phyloP scores from a whole-genome alignment of 2,113 vertebrate species.

The Pogonocichla stellata region DNA sequence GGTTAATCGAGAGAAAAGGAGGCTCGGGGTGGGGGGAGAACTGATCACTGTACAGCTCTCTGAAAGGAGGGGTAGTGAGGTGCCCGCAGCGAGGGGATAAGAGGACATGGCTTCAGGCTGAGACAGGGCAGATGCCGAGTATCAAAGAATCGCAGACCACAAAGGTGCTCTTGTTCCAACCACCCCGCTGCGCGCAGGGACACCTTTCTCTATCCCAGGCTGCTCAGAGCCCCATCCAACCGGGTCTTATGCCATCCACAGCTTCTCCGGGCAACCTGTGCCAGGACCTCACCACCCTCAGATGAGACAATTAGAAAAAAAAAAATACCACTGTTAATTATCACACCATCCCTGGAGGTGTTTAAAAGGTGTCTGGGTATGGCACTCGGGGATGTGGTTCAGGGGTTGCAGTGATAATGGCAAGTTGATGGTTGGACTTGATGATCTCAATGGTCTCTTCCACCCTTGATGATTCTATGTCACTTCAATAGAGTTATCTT shows the following conservation, averaged over 20 bases:
- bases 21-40: neutral
- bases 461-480: neutral
- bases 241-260: neutral
- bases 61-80: neutral
- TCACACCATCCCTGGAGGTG: too few species aligned
- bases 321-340: too few species aligned
- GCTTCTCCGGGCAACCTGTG: too few species aligned
- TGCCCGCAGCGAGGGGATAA: neutral
- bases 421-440: neutral
- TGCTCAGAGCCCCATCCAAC: fast-evolving
- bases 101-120: neutral
- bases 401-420: too few species aligned
- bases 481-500: neutral
- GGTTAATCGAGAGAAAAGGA: neutral
- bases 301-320: too few species aligned
- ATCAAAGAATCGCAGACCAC: too few species aligned
- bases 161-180: neutral
- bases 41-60: too few species aligned
- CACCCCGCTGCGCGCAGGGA: neutral
- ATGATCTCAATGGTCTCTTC: too few species aligned
- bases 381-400: neutral
- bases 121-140: neutral
- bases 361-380: too few species aligned
- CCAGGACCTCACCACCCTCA: too few species aligned
- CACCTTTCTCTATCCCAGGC: neutral